Evolutionary conservation across 2,888 invertebrate genomes (phyloP).

Genomic region (Drosophila affinis): DNA sequence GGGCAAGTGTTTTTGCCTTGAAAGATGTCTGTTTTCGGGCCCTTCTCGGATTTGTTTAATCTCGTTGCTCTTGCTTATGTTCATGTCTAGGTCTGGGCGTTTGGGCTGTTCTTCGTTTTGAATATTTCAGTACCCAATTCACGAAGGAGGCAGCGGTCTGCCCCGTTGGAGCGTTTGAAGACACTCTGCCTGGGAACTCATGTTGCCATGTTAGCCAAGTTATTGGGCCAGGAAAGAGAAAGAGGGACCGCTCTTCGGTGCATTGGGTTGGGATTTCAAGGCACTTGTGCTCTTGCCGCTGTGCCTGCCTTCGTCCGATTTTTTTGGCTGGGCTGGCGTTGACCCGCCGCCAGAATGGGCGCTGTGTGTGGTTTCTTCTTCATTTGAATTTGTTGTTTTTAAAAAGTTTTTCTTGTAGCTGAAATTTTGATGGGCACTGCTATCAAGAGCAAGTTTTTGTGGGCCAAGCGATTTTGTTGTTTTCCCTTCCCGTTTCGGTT

Average conservation of each 20-base stretch:
- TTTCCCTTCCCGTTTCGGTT: slow-evolving; percentile 14
- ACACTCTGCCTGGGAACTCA: no score
- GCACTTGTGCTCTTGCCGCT: slow-evolving; percentile 11
- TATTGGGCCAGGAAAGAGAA: slow-evolving; percentile 23
- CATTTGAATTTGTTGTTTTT: slow-evolving; percentile 52
- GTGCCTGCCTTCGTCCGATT: neutral
- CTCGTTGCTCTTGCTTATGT: slow-evolving; percentile 31
- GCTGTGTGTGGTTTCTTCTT: slow-evolving; percentile 50
- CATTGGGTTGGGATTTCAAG: slow-evolving; percentile 11
- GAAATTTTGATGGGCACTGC: slow-evolving; percentile 72
- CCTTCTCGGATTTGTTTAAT: slow-evolving; percentile 48
- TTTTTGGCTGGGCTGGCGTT: slow-evolving; percentile 4
- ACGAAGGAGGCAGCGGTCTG: no score
- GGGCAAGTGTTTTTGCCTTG: slow-evolving; percentile 13
- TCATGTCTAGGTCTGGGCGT: slow-evolving; percentile 31
- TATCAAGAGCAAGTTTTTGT: slow-evolving; percentile 62
- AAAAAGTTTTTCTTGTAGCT: slow-evolving; percentile 76
- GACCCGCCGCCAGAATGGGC: slow-evolving; percentile 17
- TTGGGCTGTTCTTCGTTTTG: slow-evolving; percentile 47
- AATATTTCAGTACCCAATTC: slow-evolving; percentile 51
- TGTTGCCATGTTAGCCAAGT: no score
- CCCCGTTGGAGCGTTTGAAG: no score
- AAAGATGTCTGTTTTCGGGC: slow-evolving; percentile 18
- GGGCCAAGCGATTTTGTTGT: slow-evolving; percentile 32
- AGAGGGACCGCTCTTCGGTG: neutral